Conservation (phyloP, 2,113 vertebrate genomes). For the Rhinichthys klamathensis region DNA sequence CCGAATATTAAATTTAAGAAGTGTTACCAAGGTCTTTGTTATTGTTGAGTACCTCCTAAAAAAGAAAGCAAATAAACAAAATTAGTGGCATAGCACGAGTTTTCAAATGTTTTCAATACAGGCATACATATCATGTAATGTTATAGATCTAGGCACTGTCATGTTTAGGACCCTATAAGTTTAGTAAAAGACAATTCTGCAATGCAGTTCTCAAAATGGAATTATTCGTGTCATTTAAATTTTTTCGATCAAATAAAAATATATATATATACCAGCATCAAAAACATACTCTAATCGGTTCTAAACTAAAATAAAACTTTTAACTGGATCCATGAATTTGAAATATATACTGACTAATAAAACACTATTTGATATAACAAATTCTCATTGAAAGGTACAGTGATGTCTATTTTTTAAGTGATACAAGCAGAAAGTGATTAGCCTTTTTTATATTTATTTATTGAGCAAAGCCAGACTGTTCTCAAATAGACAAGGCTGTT, state of each 20-base stretch:
- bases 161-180: neutral
- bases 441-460: no score
- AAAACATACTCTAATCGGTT: neutral
- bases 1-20: slow-evolving; percentile 1
- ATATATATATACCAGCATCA: neutral
- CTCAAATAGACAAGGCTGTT: no score
- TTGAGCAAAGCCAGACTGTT: no score
- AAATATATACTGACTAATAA: neutral
- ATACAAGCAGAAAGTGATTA: no score
- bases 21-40: neutral
- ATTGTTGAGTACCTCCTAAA: slow-evolving; percentile 45
- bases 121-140: neutral
- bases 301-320: neutral
- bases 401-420: no score
- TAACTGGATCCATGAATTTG: neutral
- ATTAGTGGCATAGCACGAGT: neutral
- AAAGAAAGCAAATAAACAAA: slow-evolving; percentile 16
- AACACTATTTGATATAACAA: neutral
- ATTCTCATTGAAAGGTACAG: no score
- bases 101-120: neutral
- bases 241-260: neutral
- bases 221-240: neutral
- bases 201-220: neutral
- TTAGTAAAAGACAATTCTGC: neutral
- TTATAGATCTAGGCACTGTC: neutral